Conservation (phyloP, 2,113 vertebrate species). For the Protobothrops mucrosquamatus region DNA sequence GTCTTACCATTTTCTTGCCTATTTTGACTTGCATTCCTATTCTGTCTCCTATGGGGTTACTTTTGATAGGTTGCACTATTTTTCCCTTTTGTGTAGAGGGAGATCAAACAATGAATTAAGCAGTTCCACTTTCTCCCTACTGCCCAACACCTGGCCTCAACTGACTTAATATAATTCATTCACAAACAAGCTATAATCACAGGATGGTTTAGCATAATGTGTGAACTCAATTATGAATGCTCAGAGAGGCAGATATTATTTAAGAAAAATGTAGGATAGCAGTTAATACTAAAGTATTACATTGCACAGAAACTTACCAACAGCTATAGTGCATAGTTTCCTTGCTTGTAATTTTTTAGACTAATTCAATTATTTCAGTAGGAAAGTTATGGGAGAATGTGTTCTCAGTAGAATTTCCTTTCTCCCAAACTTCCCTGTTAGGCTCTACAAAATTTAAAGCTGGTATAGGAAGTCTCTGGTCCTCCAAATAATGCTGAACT, state of each 20-base stretch:
- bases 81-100: not conserved
- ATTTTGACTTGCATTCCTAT: not conserved
- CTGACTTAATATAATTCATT: not conserved
- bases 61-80: not conserved
- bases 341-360: not conserved
- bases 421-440: not conserved
- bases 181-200: not conserved
- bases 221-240: not conserved
- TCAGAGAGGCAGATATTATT: not conserved
- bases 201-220: not conserved
- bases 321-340: not conserved
- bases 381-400: not conserved
- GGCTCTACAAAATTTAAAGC: not conserved
- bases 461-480: not conserved
- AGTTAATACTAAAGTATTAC: not conserved
- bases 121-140: not conserved
- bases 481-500: not conserved
- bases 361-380: not conserved
- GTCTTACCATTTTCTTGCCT: not conserved
- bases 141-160: not conserved
- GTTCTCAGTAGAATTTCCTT: not conserved
- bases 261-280: not conserved
- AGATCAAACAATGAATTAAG: not conserved
- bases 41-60: not conserved
- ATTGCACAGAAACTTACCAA: not conserved